A percentile compares a stretch with the other conserved stretches of the same genome.
These are phyloP conservation scores for Coptotermes formosanus DNA, from an alignment of 1,140 invertebrate genomes.

Conservation along the genomic window DNA sequence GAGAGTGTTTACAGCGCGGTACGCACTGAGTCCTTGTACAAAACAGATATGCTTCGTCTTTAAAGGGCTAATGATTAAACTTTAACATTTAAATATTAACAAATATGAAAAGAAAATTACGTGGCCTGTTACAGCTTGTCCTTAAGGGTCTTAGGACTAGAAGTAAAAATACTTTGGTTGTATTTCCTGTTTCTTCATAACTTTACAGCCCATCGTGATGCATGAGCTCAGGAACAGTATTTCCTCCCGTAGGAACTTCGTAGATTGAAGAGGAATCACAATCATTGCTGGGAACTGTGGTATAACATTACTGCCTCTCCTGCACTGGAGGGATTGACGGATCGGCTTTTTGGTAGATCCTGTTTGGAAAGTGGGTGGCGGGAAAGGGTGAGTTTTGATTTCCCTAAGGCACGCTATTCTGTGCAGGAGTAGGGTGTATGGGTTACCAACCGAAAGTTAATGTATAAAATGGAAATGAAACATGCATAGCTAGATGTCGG, in stretches of 20 bases:
- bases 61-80: no score
- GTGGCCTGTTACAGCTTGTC: no score
- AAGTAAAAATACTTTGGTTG: not conserved
- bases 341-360: not conserved
- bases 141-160: no score
- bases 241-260: not conserved
- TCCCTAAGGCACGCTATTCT: not conserved
- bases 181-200: not conserved
- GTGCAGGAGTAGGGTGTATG: not conserved
- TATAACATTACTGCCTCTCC: not conserved
- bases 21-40: no score
- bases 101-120: no score
- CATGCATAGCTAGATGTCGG: not conserved
- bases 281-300: not conserved
- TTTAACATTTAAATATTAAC: no score
- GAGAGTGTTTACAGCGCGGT: no score
- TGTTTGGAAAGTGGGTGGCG: not conserved
- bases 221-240: not conserved
- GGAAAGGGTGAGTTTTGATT: not conserved
- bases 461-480: not conserved
- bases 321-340: not conserved
- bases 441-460: not conserved
- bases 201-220: not conserved
- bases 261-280: not conserved
- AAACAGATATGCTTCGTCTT: no score